Evolutionary conservation across 2,797 vertebrate species (phyloP).

Genomic region (Sebastes diploproa): DNA sequence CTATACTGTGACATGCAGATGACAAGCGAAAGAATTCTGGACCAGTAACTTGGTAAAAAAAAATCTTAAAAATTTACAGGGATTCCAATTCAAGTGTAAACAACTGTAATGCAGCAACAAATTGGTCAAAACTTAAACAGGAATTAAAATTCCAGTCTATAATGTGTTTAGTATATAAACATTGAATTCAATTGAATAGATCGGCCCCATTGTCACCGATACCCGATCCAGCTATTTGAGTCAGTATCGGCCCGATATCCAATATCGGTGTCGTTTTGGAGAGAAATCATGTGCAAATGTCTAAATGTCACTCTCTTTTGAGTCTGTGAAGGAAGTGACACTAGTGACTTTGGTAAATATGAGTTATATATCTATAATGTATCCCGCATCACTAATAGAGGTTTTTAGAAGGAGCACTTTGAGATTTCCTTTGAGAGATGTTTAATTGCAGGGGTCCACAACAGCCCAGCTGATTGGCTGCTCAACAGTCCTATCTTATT

Average conservation of each 20-base stretch:
- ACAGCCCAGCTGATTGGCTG: background rate
- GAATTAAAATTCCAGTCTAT: too few relatives aligned
- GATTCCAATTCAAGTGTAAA: too few relatives aligned
- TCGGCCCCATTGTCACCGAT: too few relatives aligned
- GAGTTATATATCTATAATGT: background rate
- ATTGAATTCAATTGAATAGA: too few relatives aligned
- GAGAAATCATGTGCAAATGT: background rate
- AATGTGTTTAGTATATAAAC: too few relatives aligned
- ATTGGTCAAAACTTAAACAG: too few relatives aligned
- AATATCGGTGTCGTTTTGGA: too few relatives aligned
- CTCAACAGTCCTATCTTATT: constrained; percentile 1
- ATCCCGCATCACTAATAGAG: background rate
- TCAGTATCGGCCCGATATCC: too few relatives aligned
- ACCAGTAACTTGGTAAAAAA: too few relatives aligned
- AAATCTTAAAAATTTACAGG: too few relatives aligned
- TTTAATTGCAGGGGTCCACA: background rate
- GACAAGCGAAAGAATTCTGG: background rate
- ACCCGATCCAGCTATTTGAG: too few relatives aligned
- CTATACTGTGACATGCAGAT: background rate
- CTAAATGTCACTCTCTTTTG: background rate
- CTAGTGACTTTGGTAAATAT: background rate
- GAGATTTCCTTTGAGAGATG: background rate
- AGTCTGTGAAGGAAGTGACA: background rate
- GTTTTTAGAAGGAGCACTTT: background rate
- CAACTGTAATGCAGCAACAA: too few relatives aligned